A percentile compares a stretch with the other conserved stretches of the same genome.
Evolutionary conservation across 2,113 vertebrate genomes (phyloP).

Genomic region (Coracopsis vasa): DNA sequence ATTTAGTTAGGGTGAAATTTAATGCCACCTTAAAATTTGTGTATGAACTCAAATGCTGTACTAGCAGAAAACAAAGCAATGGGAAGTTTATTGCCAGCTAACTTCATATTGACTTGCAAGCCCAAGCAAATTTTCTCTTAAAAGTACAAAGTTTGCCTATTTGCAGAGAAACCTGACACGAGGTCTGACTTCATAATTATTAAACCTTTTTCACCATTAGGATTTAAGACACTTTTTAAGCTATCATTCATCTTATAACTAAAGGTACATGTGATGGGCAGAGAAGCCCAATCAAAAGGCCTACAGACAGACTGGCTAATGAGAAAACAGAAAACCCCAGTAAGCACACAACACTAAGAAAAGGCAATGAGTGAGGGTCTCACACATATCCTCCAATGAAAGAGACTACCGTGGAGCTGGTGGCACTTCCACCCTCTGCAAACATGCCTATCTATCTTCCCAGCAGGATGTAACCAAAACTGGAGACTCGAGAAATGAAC

Average conservation of each 20-base stretch:
- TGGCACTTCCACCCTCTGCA: not conserved
- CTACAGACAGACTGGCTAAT: not conserved
- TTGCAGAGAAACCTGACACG: not conserved
- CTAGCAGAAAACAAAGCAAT: not conserved
- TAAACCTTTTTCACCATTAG: not conserved
- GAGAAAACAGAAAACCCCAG: not conserved
- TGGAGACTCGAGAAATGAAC: not conserved
- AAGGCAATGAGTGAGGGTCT: not conserved
- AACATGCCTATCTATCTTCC: not conserved
- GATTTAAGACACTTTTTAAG: not conserved
- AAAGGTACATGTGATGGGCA: not conserved
- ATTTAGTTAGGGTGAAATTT: not conserved
- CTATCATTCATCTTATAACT: not conserved
- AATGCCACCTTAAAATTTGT: not conserved
- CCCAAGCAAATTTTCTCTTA: not conserved
- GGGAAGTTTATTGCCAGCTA: not conserved
- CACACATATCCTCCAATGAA: not conserved
- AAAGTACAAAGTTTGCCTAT: fast-evolving
- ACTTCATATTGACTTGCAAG: not conserved
- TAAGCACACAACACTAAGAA: fast-evolving
- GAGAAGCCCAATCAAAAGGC: not conserved
- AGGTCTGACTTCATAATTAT: not conserved
- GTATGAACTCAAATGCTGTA: not conserved
- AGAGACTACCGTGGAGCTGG: not conserved
- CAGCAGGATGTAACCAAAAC: not conserved